phyloP scores from a whole-genome alignment of 2,797 vertebrate species.

The Meda fulgida region DNA sequence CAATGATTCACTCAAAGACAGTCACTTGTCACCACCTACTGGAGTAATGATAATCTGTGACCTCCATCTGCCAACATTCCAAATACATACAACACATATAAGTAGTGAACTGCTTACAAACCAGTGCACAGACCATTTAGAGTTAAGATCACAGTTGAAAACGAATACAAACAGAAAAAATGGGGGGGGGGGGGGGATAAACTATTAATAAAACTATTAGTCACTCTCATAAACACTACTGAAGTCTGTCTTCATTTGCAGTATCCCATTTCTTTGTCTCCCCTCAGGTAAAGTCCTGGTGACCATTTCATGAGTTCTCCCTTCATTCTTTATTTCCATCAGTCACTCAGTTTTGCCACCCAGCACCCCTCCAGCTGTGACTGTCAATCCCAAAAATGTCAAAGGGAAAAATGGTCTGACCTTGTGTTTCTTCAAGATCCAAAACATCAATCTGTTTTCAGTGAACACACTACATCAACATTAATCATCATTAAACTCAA shows the following conservation, averaged over 20 bases:
- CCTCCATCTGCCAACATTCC: background rate
- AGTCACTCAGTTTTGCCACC: constrained; percentile 47
- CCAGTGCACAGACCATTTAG: background rate
- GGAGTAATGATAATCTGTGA: background rate
- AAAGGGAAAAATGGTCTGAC: constrained; percentile 51
- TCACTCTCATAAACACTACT: constrained; percentile 31
- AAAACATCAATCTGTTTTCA: constrained; percentile 42
- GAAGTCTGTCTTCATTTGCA: constrained; percentile 34
- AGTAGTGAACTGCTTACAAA: background rate
- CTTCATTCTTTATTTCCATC: constrained; percentile 47
- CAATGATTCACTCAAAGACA: background rate
- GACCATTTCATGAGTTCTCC: constrained; percentile 38
- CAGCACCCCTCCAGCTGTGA: constrained; percentile 42
- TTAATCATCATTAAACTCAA: constrained; percentile 37
- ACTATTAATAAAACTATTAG: constrained; percentile 23
- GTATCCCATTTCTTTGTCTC: constrained; percentile 26
- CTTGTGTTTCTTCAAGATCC: constrained; percentile 46
- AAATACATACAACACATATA: too few relatives aligned
- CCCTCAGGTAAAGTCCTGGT: constrained; percentile 17
- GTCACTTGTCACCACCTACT: background rate
- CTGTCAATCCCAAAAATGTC: constrained; percentile 56
- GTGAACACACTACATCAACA: constrained; percentile 27
- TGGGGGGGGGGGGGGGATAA: background rate
- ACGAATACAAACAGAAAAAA: background rate
- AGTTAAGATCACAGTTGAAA: background rate